Evolutionary conservation across 2,888 invertebrate genomes (phyloP), one percentile per base, ranked within the genome.

Genomic region (Tolmerus cingulatus): DNA sequence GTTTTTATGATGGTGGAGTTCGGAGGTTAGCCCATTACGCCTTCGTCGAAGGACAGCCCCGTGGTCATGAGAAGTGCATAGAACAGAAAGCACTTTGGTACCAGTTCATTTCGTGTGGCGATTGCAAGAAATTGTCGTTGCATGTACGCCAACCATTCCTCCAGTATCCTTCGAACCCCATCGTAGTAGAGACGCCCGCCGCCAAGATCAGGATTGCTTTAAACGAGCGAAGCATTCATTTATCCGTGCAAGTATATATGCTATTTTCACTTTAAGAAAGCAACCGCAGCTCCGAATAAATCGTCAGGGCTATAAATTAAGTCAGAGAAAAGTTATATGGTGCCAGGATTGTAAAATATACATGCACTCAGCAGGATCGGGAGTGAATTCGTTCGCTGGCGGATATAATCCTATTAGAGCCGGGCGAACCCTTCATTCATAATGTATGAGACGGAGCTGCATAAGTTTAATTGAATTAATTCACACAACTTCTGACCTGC

Each of bases 391-490:
- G 37, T 37, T n/a, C 37, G 76, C n/a, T 82, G 23, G 57, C 23
- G 34, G 57, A 82, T 82, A 82, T 82, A 82, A 82, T 82, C 82
- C 82, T 82, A 34, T 82, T 82, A 57, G 43, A 14, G 66, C 34
- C 34, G 66, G 40, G 57, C 55, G 37, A 57, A 82, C 82, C 55
- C 34, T 57, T 82, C 82, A 82, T 82, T 82, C 82, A 82, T 82
- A 82, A 82, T 82, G 82, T 82, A 82, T 82, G 82, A 82, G 82
- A 2, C 37, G 34, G 19, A 82, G 82, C 66, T 82, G 82, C 82
- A 82, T 82, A 82, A 82, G 82, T 82, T 82, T 82, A 82, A 82
- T 82, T 82, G 82, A 82, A 82, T 82, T 82, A 82, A 82, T 82
- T 82, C 82, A n/a, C 79, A 51, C 79, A 82, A 66, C 82, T 82